Evolutionary conservation across 2,113 vertebrate species (phyloP).

Genomic region (Anseranas semipalmata): DNA sequence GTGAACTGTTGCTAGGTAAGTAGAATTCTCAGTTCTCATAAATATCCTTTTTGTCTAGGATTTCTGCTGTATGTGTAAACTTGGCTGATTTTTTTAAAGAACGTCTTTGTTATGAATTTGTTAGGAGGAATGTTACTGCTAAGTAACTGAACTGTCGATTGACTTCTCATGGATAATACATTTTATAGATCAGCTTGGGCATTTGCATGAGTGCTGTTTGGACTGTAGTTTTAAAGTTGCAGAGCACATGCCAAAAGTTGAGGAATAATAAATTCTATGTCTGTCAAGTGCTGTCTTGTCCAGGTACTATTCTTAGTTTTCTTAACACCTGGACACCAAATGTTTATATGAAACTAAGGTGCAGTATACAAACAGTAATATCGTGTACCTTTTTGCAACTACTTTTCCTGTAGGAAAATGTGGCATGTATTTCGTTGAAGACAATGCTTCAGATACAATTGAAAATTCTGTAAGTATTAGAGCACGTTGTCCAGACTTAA

Average conservation of each 20-base stretch:
- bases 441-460: constrained; percentile 89
- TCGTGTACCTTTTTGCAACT: background rate
- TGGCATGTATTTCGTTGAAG: constrained; percentile 99
- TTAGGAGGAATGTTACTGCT: background rate
- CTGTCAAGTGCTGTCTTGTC: background rate
- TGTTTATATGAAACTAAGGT: background rate
- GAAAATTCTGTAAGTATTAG: constrained; percentile 84
- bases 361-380: background rate
- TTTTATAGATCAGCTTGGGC: background rate
- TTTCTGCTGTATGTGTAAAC: background rate
- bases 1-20: constrained; percentile 93
- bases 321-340: background rate
- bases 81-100: background rate
- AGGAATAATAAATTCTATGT: background rate
- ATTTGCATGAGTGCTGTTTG: background rate
- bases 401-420: constrained; percentile 87
- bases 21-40: background rate
- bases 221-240: background rate
- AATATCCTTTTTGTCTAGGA: background rate
- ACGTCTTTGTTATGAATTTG: background rate
- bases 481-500: background rate
- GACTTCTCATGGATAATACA: background rate
- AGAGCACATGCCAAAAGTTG: background rate
- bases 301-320: background rate
- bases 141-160: background rate